Percentiles rank a stretch among this genome's conserved stretches.
Conservation (phyloP, 2,888 invertebrate species). For the Xylophagus ater region DNA sequence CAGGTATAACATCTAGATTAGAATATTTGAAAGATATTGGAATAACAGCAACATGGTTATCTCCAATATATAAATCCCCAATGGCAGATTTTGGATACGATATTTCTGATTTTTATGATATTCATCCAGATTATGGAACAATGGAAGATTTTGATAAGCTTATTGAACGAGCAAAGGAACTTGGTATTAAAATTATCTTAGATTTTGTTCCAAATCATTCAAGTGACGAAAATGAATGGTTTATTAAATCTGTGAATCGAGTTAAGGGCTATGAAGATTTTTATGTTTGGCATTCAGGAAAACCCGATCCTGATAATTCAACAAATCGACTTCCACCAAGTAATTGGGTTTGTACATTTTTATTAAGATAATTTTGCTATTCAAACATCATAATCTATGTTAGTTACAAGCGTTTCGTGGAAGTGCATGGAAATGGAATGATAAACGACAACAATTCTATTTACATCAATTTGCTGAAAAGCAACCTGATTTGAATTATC, state of each 20-base stretch:
- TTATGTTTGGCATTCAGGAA: constrained; percentile 49
- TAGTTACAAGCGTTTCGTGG: constrained; percentile 51
- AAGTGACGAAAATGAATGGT: constrained; percentile 48
- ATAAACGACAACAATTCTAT: constrained; percentile 55
- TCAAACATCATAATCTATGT: not conserved
- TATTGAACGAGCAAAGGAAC: constrained; percentile 39
- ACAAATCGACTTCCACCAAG: constrained; percentile 39
- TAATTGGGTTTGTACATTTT: constrained; percentile 40
- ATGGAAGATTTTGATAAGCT: constrained; percentile 52
- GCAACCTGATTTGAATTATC: constrained; percentile 66
- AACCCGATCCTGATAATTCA: constrained; percentile 17
- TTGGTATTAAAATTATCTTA: constrained; percentile 39
- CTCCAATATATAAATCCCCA: constrained; percentile 52
- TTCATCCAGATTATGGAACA: constrained; percentile 54
- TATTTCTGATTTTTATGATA: constrained; percentile 45
- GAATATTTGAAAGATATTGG: constrained; percentile 46
- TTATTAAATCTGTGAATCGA: constrained; percentile 48
- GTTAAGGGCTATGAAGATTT: constrained; percentile 54
- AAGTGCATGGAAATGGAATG: constrained; percentile 63
- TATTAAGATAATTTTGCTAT: too few relatives aligned
- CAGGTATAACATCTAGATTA: constrained; percentile 44
- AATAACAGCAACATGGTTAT: constrained; percentile 48
- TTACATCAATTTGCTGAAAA: constrained; percentile 60
- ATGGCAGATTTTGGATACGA: constrained; percentile 58
- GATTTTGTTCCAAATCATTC: constrained; percentile 46